Evolutionary conservation across 2,888 invertebrate genomes (phyloP).

Genomic region (Caenorhabditis sp.): DNA sequence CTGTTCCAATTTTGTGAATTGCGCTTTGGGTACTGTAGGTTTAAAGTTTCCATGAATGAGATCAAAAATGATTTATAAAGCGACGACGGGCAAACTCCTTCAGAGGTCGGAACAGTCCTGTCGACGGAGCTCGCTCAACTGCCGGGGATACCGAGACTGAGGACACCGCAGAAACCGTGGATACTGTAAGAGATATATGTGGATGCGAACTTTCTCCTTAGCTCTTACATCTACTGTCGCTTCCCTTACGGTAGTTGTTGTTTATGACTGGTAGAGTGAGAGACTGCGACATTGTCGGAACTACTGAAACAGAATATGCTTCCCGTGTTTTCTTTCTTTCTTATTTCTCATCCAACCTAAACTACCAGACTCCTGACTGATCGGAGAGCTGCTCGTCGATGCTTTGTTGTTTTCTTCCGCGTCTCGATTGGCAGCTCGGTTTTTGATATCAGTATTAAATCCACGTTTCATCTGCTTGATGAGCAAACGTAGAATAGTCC

Average conservation of each 20-base stretch:
- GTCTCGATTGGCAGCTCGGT: constrained; percentile 64
- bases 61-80: constrained; percentile 48
- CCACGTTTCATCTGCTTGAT: constrained; percentile 72
- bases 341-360: constrained; percentile 12
- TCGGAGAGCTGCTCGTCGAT: constrained; percentile 47
- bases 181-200: constrained; percentile 14
- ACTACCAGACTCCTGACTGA: constrained; percentile 40
- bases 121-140: constrained; percentile 34
- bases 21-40: no score
- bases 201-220: not conserved
- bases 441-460: constrained; percentile 66
- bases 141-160: constrained; percentile 26
- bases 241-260: constrained; percentile 44
- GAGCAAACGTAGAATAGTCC: constrained; percentile 63
- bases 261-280: constrained; percentile 49
- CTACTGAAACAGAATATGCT: not conserved
- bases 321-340: constrained; percentile 14
- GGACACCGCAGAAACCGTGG: constrained; percentile 24
- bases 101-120: constrained; percentile 47
- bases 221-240: constrained; percentile 29
- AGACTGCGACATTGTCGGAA: constrained; percentile 39
- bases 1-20: no score
- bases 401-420: constrained; percentile 43
- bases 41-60: no score
- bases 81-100: constrained; percentile 53